A percentile compares a stretch with the other conserved stretches of the same genome.
Evolutionary conservation across 2,797 vertebrate species (phyloP).

Genomic region (Gymnothorax javanicus): DNA sequence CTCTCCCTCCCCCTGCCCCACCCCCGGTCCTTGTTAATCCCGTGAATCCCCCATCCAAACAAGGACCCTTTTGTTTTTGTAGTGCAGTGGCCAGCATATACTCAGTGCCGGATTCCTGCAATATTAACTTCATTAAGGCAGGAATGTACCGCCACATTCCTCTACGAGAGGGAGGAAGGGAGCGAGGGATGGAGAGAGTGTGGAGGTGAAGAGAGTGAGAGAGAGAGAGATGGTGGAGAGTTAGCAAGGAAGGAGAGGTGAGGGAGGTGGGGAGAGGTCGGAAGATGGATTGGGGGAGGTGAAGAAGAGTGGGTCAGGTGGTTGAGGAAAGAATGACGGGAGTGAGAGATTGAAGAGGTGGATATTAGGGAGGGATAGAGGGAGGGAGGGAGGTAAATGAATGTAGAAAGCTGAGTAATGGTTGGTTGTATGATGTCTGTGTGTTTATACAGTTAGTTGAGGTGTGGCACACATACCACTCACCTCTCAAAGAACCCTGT

Average conservation of each 20-base stretch:
- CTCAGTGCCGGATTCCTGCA: slow-evolving; percentile 77
- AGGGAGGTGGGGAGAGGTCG: slow-evolving; percentile 36
- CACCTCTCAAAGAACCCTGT: not conserved
- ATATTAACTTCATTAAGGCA: slow-evolving; percentile 89
- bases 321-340: not conserved
- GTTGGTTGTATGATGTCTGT: not conserved
- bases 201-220: slow-evolving; percentile 22
- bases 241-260: slow-evolving; percentile 29
- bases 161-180: slow-evolving; percentile 66
- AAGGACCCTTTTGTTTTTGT: slow-evolving; percentile 79
- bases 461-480: slow-evolving; percentile 6
- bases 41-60: slow-evolving; percentile 67
- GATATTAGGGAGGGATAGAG: slow-evolving; percentile 36
- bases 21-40: slow-evolving; percentile 55
- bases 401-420: slow-evolving; percentile 29
- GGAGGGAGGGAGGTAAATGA: slow-evolving; percentile 46
- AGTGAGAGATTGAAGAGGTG: slow-evolving; percentile 54
- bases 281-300: slow-evolving; percentile 7
- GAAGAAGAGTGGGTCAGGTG: slow-evolving; percentile 24
- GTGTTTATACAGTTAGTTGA: not conserved
- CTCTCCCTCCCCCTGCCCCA: slow-evolving; percentile 17
- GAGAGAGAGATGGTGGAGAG: slow-evolving; percentile 22
- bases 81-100: slow-evolving; percentile 68
- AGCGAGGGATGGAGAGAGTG: slow-evolving; percentile 42
- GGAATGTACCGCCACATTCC: slow-evolving; percentile 83